phyloP scores from a whole-genome alignment of 2,113 vertebrate species.

The Polyodon spathula region DNA sequence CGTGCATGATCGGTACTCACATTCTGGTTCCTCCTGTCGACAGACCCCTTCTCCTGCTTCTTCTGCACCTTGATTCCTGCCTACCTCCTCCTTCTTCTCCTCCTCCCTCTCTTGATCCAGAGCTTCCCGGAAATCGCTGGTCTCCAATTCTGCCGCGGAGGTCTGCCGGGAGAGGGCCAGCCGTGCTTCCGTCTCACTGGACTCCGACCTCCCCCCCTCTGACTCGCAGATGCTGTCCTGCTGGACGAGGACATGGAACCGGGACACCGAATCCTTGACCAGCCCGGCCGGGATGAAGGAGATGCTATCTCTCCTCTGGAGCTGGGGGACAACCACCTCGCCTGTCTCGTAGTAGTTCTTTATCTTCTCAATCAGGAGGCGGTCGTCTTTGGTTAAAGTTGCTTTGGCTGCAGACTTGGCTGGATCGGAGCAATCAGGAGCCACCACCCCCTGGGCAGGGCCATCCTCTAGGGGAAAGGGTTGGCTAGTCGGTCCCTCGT shows the following conservation, averaged over 20 bases:
- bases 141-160: no score
- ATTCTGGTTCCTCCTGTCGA: slow-evolving; percentile 8
- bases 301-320: slow-evolving; percentile 39
- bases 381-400: slow-evolving; percentile 35
- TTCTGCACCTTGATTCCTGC: background rate
- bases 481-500: no score
- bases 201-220: slow-evolving; percentile 16
- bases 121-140: background rate
- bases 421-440: background rate
- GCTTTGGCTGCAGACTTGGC: slow-evolving; percentile 4
- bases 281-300: slow-evolving; percentile 56
- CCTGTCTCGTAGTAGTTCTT: slow-evolving; percentile 63
- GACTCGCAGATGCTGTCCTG: slow-evolving; percentile 30
- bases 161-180: background rate
- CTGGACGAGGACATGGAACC: slow-evolving; percentile 35
- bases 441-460: background rate
- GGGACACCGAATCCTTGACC: slow-evolving; percentile 56
- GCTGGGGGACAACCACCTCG: slow-evolving; percentile 25
- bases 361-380: slow-evolving; percentile 66
- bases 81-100: no score
- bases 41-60: background rate
- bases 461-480: no score
- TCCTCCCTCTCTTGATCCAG: background rate
- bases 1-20: slow-evolving; percentile 47
- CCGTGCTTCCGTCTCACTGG: slow-evolving; percentile 8